Evolutionary conservation across 1,140 invertebrate genomes (phyloP), one percentile per base, ranked within the genome.

Genomic region (Cepaea nemoralis): DNA sequence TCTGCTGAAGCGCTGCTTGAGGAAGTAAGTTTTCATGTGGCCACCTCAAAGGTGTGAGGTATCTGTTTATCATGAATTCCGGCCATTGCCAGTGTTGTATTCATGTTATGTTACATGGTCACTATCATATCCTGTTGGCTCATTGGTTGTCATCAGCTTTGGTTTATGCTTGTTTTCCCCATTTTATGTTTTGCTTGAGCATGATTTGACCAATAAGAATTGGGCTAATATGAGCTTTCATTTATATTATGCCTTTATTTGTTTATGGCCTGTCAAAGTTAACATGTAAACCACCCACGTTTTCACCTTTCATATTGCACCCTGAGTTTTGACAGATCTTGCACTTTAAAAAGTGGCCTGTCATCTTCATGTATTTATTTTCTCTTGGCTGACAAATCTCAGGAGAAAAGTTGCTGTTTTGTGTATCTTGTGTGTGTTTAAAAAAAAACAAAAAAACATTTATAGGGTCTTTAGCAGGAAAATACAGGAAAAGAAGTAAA

Each of bases 101-200:
- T n/a, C n/a, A n/a, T n/a, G n/a, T n/a, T n/a, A n/a, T n/a, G n/a
- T n/a, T n/a, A n/a, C n/a, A n/a, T n/a, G n/a, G n/a, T n/a, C n/a
- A n/a, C n/a, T n/a, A 55, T 24, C 50, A 55, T 19, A n/a, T 19
- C 19, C 50, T 55, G 42, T 19, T 55, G 5, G 50, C 50, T 55
- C n/a, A 24, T 55, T 55, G 42, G 42, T 45, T 45, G 8, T 14
- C 50, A 55, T 3, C 50, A 55, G 16, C n/a, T 31, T 31, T 63
- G 59, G 27, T 63, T 63, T 63, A 27, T 63, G 59, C 59, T 63
- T 63, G 12, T 8, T 2, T 63, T 27, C 33, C 5, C 0, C 33
- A 12, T 31, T 63, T 63, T 33, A 27, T 42, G 45, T 50, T 74
- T 78, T 71, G 45, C 67, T 66, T 80, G 59, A 31, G 78, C 48